phyloP scores from a whole-genome alignment of 64 coral and sea anemone genomes.

The Pocillopora damicornis region DNA sequence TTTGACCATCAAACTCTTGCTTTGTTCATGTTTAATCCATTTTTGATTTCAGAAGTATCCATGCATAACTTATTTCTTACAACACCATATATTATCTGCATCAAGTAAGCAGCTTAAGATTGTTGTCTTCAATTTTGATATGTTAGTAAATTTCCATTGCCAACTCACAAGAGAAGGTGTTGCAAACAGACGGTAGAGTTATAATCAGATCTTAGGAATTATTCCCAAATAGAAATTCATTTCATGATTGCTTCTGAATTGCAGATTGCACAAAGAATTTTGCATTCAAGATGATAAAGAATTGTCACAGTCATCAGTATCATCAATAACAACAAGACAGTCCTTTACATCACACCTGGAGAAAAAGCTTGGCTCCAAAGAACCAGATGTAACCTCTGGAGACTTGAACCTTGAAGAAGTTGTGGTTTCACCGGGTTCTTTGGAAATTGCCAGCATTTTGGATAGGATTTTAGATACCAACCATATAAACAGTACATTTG shows the following conservation, averaged over 20 bases:
- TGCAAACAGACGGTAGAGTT: too few relatives aligned
- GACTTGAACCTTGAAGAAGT: slow-evolving; percentile 65
- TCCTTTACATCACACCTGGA: slow-evolving; percentile 75
- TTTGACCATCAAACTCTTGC: too few relatives aligned
- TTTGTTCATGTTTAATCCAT: too few relatives aligned
- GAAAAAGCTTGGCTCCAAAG: slow-evolving; percentile 64
- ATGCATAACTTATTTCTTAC: too few relatives aligned
- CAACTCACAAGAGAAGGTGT: too few relatives aligned
- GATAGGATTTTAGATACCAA: slow-evolving; percentile 58
- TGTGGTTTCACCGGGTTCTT: slow-evolving; percentile 37
- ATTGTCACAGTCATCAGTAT: slow-evolving; percentile 56
- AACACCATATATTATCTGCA: too few relatives aligned
- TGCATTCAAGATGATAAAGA: slow-evolving; percentile 38
- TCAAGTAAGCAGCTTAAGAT: too few relatives aligned
- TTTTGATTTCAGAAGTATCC: too few relatives aligned
- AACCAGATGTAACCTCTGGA: slow-evolving; percentile 16
- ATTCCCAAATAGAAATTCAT: background rate
- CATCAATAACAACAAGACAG: slow-evolving; percentile 71
- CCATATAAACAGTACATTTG: slow-evolving; percentile 65
- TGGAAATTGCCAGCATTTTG: slow-evolving; percentile 45
- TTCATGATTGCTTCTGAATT: background rate
- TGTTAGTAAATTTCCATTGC: too few relatives aligned
- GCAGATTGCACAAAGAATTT: slow-evolving; percentile 76
- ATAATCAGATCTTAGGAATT: background rate
- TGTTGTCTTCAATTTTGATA: too few relatives aligned